Conservation (phyloP, 2,797 vertebrate species). For the Helarctos malayanus region DNA sequence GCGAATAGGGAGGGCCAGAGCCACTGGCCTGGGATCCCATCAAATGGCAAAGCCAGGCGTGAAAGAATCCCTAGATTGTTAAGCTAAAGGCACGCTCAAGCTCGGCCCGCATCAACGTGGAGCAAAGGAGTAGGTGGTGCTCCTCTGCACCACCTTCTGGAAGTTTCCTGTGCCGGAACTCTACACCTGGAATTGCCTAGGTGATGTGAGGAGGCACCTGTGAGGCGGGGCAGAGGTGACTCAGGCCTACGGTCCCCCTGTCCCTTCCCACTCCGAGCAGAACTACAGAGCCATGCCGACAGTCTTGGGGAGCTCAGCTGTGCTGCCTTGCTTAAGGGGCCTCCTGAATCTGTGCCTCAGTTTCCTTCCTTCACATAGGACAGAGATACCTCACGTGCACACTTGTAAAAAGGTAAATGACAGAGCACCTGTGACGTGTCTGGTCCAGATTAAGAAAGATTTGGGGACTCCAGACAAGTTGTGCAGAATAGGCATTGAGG, state of each 20-base stretch:
- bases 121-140: neutral
- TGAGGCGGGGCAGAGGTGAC: neutral
- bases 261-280: neutral
- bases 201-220: neutral
- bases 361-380: neutral
- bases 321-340: neutral
- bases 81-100: neutral
- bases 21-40: neutral
- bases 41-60: fast-evolving
- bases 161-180: neutral
- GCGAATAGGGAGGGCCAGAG: neutral
- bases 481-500: neutral
- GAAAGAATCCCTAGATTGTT: neutral
- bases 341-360: neutral
- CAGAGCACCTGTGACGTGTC: neutral
- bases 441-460: neutral
- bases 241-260: neutral
- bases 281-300: neutral
- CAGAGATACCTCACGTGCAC: neutral
- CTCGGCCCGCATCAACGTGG: neutral
- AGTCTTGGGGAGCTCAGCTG: neutral
- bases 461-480: neutral
- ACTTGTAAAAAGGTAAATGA: neutral
- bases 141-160: neutral
- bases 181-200: neutral